Evolutionary conservation across 1,140 invertebrate genomes (phyloP).

Genomic region (Venturia canescens): DNA sequence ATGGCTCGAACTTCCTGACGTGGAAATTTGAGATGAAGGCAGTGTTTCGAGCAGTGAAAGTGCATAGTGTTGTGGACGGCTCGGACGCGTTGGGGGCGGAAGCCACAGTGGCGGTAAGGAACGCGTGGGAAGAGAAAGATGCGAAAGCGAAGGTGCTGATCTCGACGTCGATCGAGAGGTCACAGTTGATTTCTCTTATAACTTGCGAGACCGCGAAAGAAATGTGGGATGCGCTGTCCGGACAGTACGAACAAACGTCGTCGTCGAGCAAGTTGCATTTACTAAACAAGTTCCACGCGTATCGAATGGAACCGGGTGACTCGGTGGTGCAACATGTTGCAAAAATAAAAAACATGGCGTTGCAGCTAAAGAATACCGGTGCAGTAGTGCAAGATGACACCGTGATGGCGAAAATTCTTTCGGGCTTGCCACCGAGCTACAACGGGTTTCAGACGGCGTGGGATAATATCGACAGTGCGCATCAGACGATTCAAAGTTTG

Average conservation of each 20-base stretch:
- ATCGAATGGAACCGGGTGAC: constrained; percentile 44
- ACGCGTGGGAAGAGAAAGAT: constrained; percentile 47
- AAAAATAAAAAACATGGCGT: constrained; percentile 50
- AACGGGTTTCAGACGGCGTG: constrained; percentile 37
- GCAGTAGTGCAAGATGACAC: constrained; percentile 32
- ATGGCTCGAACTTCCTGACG: constrained; percentile 43
- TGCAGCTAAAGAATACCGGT: constrained; percentile 44
- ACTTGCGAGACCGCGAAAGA: constrained; percentile 52
- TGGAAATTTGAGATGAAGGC: constrained; percentile 49
- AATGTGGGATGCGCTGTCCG: no score
- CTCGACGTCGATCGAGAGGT: constrained; percentile 44
- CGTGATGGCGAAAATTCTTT: constrained; percentile 50
- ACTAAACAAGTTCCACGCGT: constrained; percentile 48
- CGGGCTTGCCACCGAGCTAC: constrained; percentile 43
- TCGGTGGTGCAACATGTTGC: constrained; percentile 50
- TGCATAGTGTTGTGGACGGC: constrained; percentile 35
- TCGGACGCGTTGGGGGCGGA: constrained; percentile 3
- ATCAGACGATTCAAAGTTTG: constrained; percentile 44
- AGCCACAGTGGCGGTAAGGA: neutral
- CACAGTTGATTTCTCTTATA: constrained; percentile 42
- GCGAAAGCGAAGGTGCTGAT: constrained; percentile 49
- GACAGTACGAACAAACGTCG: constrained; percentile 45
- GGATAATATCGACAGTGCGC: constrained; percentile 33
- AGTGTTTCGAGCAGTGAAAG: constrained; percentile 30
- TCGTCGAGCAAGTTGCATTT: constrained; percentile 43